phyloP scores from a whole-genome alignment of 1,140 invertebrate genomes.

The Heliothis virescens region DNA sequence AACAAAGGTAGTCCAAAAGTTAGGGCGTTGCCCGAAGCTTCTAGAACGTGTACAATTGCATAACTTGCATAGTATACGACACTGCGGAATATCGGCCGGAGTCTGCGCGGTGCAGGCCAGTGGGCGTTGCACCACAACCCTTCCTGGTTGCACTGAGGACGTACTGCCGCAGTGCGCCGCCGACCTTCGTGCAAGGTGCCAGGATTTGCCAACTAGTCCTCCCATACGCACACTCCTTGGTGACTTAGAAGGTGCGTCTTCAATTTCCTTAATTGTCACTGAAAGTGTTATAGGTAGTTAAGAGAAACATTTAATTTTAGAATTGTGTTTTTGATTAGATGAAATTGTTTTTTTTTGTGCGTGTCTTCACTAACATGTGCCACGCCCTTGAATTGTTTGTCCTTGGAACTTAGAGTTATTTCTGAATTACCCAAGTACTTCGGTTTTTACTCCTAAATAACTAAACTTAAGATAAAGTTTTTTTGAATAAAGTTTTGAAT shows the following conservation, averaged over 20 bases:
- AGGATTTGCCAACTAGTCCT: not conserved
- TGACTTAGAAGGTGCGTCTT: not conserved
- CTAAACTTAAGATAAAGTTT: too few relatives aligned
- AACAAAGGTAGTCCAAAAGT: too few relatives aligned
- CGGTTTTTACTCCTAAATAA: too few relatives aligned
- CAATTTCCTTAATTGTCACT: not conserved
- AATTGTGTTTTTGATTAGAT: not conserved
- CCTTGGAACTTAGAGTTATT: too few relatives aligned
- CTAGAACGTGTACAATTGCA: not conserved
- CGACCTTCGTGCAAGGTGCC: not conserved
- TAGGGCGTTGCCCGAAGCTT: too few relatives aligned
- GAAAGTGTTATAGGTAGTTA: too few relatives aligned
- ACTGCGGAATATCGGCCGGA: conserved; percentile 10
- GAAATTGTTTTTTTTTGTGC: not conserved
- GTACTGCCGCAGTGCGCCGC: not conserved
- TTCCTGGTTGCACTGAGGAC: too few relatives aligned
- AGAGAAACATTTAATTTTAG: too few relatives aligned
- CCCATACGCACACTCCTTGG: not conserved
- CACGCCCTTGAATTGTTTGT: too few relatives aligned
- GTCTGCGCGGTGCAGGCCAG: not conserved
- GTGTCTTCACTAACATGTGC: too few relatives aligned
- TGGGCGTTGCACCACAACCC: not conserved
- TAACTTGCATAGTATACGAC: not conserved
- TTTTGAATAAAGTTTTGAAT: too few relatives aligned
- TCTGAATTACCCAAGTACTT: too few relatives aligned